phyloP scores from a whole-genome alignment of 2,113 vertebrate species.

The Oreochromis tanganicae region DNA sequence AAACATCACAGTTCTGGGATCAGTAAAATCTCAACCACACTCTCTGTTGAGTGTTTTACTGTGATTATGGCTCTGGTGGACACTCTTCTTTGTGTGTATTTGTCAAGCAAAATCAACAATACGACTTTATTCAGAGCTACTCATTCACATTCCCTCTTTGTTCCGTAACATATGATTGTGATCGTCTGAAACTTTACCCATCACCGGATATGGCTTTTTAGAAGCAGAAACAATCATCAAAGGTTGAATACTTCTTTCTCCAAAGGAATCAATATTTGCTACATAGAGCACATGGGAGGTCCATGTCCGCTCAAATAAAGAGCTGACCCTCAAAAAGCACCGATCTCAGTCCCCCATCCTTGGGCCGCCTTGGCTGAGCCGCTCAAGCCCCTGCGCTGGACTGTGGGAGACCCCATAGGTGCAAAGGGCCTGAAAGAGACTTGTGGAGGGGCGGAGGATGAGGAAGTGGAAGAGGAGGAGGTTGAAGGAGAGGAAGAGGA shows the following conservation, averaged over 20 bases:
- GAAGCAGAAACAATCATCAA: constrained; percentile 28
- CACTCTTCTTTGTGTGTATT: background rate
- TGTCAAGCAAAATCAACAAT: constrained; percentile 4
- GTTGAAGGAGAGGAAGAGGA: constrained; percentile 48
- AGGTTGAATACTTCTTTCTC: background rate
- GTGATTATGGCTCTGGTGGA: constrained; percentile 52
- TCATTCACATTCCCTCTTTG: constrained; percentile 34
- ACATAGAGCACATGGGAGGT: background rate
- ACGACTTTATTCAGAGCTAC: constrained; percentile 1
- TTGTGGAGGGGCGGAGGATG: constrained; percentile 46
- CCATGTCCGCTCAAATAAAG: background rate
- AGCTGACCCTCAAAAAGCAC: constrained; percentile 81
- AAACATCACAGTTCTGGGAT: constrained; percentile 54
- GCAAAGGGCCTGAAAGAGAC: constrained; percentile 74
- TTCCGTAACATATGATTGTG: constrained; percentile 7
- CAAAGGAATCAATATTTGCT: constrained; percentile 8
- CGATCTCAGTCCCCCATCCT: constrained; percentile 85
- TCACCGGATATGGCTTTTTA: constrained; percentile 60
- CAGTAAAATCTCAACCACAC: constrained; percentile 25
- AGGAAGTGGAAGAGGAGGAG: constrained; percentile 45
- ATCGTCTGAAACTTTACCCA: constrained; percentile 21
- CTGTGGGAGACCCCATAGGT: constrained; percentile 62
- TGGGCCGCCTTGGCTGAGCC: constrained; percentile 69
- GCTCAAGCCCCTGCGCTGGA: constrained; percentile 59
- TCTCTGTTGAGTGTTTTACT: background rate